phyloP scores from a whole-genome alignment of 2,113 vertebrate species.

The Gulo gulo region DNA sequence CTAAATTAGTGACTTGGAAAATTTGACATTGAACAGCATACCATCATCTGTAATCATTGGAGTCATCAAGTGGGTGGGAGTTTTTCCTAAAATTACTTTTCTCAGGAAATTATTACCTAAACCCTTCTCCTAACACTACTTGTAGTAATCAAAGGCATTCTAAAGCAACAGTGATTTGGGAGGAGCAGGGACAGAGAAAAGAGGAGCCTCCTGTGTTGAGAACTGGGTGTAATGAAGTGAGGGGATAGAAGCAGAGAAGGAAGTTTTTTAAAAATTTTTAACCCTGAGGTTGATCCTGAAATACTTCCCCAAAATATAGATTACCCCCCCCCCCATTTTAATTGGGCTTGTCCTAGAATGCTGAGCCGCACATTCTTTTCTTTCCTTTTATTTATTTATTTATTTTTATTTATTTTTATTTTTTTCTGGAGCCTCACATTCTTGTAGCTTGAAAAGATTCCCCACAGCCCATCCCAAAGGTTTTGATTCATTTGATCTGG shows the following conservation, averaged over 20 bases:
- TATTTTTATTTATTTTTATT: too few relatives aligned
- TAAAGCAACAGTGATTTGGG: neutral
- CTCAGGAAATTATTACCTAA: neutral
- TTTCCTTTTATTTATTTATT: too few relatives aligned
- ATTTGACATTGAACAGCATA: neutral
- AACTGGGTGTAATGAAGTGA: neutral
- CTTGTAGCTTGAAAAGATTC: neutral
- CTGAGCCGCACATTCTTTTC: neutral
- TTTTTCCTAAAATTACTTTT: slow-evolving; percentile 26
- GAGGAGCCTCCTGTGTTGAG: neutral
- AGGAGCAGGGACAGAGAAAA: neutral
- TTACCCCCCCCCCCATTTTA: neutral
- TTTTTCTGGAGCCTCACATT: neutral
- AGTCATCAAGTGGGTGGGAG: neutral
- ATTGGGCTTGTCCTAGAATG: neutral
- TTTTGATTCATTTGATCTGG: neutral
- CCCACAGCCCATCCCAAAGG: neutral
- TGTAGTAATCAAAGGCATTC: neutral
- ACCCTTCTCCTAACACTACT: neutral
- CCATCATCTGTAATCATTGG: neutral
- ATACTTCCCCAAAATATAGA: neutral
- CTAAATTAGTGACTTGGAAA: neutral
- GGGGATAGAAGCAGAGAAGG: neutral
- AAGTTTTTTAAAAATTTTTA: neutral
- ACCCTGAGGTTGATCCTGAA: neutral